Conservation (phyloP, 2,888 invertebrate genomes). For the Vesta saturnalis region DNA sequence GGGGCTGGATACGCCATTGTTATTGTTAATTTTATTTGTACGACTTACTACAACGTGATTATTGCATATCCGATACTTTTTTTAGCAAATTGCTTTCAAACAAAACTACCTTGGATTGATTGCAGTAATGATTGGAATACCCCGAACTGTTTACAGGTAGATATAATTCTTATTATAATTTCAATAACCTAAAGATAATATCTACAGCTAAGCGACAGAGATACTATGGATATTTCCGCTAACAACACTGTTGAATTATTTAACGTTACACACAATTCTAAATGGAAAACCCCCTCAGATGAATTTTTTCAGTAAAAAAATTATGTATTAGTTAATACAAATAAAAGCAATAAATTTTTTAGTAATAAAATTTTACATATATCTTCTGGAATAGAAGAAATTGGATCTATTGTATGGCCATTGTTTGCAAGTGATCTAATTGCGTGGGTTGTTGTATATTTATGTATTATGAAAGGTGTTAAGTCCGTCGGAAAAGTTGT, state of each 20-base stretch:
- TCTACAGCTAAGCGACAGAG: constrained; percentile 17
- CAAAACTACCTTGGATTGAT: constrained; percentile 78
- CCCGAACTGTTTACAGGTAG: constrained; percentile 73
- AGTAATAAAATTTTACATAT: constrained; percentile 83
- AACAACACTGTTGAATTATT: not conserved
- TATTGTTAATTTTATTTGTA: constrained; percentile 81
- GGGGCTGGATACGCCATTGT: constrained; percentile 88
- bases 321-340: too few species aligned
- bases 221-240: not conserved
- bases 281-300: constrained; percentile 76
- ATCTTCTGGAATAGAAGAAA: constrained; percentile 76
- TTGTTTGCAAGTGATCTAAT: constrained; percentile 78
- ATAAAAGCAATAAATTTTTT: too few species aligned
- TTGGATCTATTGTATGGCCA: constrained; percentile 84
- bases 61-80: constrained; percentile 87
- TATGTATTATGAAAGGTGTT: constrained; percentile 88
- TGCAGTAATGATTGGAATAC: constrained; percentile 89
- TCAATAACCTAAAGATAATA: not conserved
- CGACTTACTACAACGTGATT: constrained; percentile 86
- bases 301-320: constrained; percentile 83
- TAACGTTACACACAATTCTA: constrained; percentile 3
- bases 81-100: constrained; percentile 74
- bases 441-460: constrained; percentile 83
- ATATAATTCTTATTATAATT: not conserved
- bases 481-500: constrained; percentile 90